Conservation (phyloP, 2,888 invertebrate genomes). For the Heliconius ethilla region DNA sequence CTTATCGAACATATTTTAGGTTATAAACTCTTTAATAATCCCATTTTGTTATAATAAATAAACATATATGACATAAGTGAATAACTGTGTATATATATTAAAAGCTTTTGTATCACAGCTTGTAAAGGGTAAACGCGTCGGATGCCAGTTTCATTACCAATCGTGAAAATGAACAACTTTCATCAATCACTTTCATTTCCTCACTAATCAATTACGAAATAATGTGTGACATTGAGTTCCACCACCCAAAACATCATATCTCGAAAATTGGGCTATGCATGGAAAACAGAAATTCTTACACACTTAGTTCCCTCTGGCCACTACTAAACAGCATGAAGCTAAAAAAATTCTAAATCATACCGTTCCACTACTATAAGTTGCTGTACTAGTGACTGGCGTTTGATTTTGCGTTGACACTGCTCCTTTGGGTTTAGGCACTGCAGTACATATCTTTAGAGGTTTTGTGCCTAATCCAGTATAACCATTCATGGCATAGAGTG, state of each 20-base stretch:
- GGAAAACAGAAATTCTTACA: not conserved
- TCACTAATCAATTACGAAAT: too few species aligned
- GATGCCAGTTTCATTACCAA: not conserved
- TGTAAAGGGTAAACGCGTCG: not conserved
- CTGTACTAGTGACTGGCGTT: slow-evolving; percentile 57
- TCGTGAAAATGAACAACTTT: too few species aligned
- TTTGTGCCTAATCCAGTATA: slow-evolving; percentile 93
- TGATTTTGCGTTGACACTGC: slow-evolving; percentile 58
- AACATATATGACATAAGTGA: not conserved
- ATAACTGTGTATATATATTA: not conserved
- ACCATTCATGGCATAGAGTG: slow-evolving; percentile 96
- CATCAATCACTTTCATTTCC: too few species aligned
- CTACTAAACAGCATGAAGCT: not conserved
- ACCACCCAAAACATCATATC: not conserved
- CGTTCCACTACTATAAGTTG: slow-evolving; percentile 65
- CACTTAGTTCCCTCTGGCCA: too few species aligned
- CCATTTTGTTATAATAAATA: not conserved
- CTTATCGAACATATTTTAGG: not conserved
- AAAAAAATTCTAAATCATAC: slow-evolving; percentile 55
- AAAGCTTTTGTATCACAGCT: not conserved
- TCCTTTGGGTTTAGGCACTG: slow-evolving; percentile 92
- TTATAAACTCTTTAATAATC: not conserved
- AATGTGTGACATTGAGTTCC: not conserved
- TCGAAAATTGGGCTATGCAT: not conserved
- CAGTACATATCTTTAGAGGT: slow-evolving; percentile 94